Conservation (phyloP, 2,113 vertebrate genomes). For the Vulpes ferrilata region DNA sequence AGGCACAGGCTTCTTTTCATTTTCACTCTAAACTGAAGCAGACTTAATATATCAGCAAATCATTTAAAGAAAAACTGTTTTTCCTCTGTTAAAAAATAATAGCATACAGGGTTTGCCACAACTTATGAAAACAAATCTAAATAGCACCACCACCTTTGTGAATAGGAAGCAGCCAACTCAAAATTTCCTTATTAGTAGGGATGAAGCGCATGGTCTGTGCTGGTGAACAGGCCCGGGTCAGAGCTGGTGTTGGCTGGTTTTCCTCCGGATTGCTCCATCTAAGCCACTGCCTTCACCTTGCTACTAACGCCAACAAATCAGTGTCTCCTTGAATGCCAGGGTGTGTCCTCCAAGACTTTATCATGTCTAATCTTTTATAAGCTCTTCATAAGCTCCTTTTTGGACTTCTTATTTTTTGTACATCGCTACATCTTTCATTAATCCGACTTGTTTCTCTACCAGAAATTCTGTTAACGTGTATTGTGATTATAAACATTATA, state of each 20-base stretch:
- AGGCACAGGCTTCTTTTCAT: not conserved
- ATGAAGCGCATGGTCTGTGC: not conserved
- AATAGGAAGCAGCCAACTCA: not conserved
- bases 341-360: not conserved
- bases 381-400: not conserved
- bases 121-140: not conserved
- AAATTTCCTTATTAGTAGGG: not conserved
- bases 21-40: not conserved
- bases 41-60: not conserved
- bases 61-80: not conserved
- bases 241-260: not conserved
- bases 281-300: not conserved
- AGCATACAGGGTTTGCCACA: not conserved
- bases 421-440: not conserved
- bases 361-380: not conserved
- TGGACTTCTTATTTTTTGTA: not conserved
- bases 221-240: not conserved
- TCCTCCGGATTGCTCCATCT: not conserved
- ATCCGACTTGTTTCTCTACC: not conserved
- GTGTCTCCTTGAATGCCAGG: not conserved
- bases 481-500: not conserved
- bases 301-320: conserved; percentile 15
- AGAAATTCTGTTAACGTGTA: not conserved
- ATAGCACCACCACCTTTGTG: not conserved
- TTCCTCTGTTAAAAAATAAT: not conserved